These are phyloP conservation scores for Pangasius djambal DNA, from an alignment of 2,797 vertebrate genomes.

Conservation along the genomic window DNA sequence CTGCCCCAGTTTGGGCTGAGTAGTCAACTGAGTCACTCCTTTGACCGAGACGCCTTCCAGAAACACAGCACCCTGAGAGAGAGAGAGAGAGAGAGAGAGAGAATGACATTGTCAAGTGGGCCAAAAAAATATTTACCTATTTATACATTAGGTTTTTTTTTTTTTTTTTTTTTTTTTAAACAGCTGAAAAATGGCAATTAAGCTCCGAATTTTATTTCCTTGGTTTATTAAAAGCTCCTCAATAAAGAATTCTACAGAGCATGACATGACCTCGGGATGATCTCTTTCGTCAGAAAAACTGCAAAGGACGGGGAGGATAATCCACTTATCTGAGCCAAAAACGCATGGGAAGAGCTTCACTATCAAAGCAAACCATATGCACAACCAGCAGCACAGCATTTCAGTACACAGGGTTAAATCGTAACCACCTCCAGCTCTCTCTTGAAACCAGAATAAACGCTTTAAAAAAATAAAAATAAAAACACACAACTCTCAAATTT, in stretches of 20 bases:
- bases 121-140: background rate
- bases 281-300: background rate
- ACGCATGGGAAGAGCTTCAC: background rate
- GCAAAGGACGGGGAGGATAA: slow-evolving; percentile 15
- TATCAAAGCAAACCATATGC: slow-evolving; percentile 5
- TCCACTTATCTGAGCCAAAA: slow-evolving; percentile 23
- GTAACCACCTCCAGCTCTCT: background rate
- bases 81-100: background rate
- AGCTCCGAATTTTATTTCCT: background rate
- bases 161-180: background rate
- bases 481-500: background rate
- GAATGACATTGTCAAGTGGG: background rate
- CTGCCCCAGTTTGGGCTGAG: slow-evolving; percentile 89
- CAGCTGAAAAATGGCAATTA: background rate
- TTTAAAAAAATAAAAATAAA: background rate
- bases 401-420: background rate
- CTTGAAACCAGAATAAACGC: background rate
- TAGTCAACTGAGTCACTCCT: slow-evolving; percentile 89
- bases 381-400: background rate
- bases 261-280: slow-evolving; percentile 12
- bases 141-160: background rate
- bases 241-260: background rate
- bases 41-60: slow-evolving; percentile 92
- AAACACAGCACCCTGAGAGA: slow-evolving; percentile 88
- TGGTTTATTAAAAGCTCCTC: background rate